Evolutionary conservation across 2,888 invertebrate species (phyloP).

Genomic region (Artemia sp.): DNA sequence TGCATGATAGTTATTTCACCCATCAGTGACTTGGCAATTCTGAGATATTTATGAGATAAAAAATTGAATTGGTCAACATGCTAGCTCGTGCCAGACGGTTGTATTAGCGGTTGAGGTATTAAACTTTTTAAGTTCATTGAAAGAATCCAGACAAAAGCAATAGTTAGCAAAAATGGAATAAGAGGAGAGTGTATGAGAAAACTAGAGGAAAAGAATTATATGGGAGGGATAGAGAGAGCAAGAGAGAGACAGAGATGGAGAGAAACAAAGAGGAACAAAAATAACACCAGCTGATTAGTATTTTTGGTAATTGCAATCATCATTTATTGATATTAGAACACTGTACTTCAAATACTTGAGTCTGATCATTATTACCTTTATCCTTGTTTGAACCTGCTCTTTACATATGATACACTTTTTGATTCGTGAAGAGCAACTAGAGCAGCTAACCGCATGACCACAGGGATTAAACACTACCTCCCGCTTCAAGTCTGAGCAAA

Average conservation of each 20-base stretch:
- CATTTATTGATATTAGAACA: neutral
- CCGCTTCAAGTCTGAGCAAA: conserved; percentile 79
- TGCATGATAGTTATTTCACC: too few relatives aligned
- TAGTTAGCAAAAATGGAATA: too few relatives aligned
- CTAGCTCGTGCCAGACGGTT: too few relatives aligned
- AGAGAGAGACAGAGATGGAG: neutral
- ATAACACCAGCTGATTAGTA: neutral
- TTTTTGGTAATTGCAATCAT: conserved; percentile 14
- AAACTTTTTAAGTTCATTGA: too few relatives aligned
- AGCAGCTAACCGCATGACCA: conserved; percentile 83
- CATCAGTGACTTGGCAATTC: too few relatives aligned
- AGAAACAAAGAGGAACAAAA: neutral
- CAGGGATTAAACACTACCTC: conserved; percentile 81
- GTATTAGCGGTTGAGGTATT: too few relatives aligned
- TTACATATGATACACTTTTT: conserved; percentile 90
- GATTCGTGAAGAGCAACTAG: conserved; percentile 65
- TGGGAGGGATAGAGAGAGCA: too few relatives aligned
- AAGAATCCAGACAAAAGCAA: too few relatives aligned
- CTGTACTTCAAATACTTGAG: neutral
- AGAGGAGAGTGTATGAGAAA: too few relatives aligned
- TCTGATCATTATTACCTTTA: conserved; percentile 41
- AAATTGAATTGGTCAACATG: too few relatives aligned
- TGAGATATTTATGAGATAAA: too few relatives aligned
- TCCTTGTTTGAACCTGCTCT: conserved; percentile 56
- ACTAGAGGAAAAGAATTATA: too few relatives aligned